These are phyloP conservation scores for Leptonema lineaticorne DNA, from an alignment of 1,140 invertebrate species.

Conservation along the genomic window DNA sequence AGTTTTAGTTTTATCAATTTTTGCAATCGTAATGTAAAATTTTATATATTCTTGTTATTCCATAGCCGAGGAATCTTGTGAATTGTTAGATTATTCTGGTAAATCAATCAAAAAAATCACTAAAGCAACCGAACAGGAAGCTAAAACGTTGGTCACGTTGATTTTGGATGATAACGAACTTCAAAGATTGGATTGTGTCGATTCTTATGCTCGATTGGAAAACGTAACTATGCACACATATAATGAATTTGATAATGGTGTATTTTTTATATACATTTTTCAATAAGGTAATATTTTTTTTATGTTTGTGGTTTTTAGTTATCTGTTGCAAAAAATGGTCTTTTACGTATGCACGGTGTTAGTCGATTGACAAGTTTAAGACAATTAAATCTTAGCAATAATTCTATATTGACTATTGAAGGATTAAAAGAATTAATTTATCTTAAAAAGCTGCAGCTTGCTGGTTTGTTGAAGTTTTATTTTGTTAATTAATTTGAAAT, in stretches of 20 bases:
- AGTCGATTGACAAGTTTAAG: conserved; percentile 75
- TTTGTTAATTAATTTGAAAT: background rate
- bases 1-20: background rate
- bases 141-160: conserved; percentile 68
- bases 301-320: conserved; percentile 57
- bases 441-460: conserved; percentile 67
- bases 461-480: conserved; percentile 56
- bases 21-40: background rate
- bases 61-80: conserved; percentile 47
- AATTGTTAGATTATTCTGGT: conserved; percentile 65
- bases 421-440: conserved; percentile 81
- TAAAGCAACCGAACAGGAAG: conserved; percentile 64
- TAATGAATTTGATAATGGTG: no score
- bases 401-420: conserved; percentile 85
- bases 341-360: conserved; percentile 85
- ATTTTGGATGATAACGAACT: conserved; percentile 86
- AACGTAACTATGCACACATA: conserved; percentile 63
- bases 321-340: conserved; percentile 79
- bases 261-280: no score
- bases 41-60: background rate
- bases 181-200: conserved; percentile 82
- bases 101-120: conserved; percentile 73
- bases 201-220: conserved; percentile 75
- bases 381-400: conserved; percentile 81
- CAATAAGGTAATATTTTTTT: no score